Percentiles rank a stretch among this genome's conserved stretches.
phyloP scores from a whole-genome alignment of 92 coral and sea anemone genomes.

The Isaurus tuberculatus region DNA sequence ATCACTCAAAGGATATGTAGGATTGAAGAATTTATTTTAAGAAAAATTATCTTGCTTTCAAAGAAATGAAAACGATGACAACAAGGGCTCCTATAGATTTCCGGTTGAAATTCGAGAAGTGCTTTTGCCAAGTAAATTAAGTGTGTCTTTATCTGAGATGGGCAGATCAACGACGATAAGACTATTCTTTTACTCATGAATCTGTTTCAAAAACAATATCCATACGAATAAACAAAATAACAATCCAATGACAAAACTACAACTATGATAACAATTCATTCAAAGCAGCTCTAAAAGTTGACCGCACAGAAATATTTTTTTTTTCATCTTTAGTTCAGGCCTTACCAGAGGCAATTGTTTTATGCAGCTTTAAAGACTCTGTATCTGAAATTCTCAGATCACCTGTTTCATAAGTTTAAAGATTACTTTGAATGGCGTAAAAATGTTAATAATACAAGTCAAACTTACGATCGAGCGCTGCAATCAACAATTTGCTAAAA shows the following conservation, averaged over 20 bases:
- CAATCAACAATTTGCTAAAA: not conserved
- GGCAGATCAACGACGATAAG: not conserved
- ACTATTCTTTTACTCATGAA: not conserved
- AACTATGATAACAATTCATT: not conserved
- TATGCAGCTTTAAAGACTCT: not conserved
- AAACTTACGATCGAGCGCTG: conserved; percentile 40
- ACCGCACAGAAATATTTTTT: not conserved
- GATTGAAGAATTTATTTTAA: too few relatives aligned
- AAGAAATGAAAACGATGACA: too few relatives aligned
- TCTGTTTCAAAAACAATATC: not conserved
- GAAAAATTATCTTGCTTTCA: too few relatives aligned
- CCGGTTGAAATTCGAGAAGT: conserved; percentile 1
- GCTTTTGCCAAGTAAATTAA: not conserved
- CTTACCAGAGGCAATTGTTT: too few relatives aligned
- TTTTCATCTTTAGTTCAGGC: not conserved
- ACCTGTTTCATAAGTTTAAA: not conserved
- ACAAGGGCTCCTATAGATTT: too few relatives aligned
- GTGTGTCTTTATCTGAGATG: not conserved
- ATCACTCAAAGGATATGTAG: too few relatives aligned
- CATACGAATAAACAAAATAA: not conserved
- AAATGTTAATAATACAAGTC: not conserved
- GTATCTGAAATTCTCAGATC: not conserved
- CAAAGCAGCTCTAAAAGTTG: not conserved
- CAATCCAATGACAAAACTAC: not conserved
- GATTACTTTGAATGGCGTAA: not conserved